Evolutionary conservation across 2,888 invertebrate species (phyloP).

Genomic region (Chromoteleia sp.): DNA sequence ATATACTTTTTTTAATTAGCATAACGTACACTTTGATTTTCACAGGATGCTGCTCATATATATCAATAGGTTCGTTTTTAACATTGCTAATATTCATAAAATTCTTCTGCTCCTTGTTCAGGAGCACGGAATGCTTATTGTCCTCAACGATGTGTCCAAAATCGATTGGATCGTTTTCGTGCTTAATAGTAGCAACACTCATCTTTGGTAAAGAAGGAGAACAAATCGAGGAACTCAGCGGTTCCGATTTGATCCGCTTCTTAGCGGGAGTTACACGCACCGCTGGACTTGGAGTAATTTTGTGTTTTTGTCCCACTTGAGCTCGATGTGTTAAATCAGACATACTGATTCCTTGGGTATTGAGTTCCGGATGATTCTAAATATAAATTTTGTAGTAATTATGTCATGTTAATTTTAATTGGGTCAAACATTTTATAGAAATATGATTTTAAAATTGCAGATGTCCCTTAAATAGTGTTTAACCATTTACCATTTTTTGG

Average conservation of each 20-base stretch:
- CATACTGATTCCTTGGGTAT: slow-evolving; percentile 91
- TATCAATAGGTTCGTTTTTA: slow-evolving; percentile 79
- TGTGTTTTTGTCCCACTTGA: slow-evolving; percentile 85
- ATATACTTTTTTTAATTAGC: not conserved
- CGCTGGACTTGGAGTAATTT: slow-evolving; percentile 85
- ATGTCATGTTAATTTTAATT: too few species aligned
- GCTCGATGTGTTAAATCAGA: slow-evolving; percentile 88
- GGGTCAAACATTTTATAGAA: slow-evolving; percentile 1
- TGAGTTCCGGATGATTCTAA: slow-evolving; percentile 90
- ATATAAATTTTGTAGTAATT: too few species aligned
- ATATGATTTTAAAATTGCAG: not conserved
- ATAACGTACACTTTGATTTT: slow-evolving; percentile 76
- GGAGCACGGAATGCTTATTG: slow-evolving; percentile 74
- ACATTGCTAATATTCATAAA: slow-evolving; percentile 73
- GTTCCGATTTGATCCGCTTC: slow-evolving; percentile 82
- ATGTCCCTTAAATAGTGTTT: too few species aligned
- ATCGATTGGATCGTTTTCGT: slow-evolving; percentile 80
- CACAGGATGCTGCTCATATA: slow-evolving; percentile 73
- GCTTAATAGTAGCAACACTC: slow-evolving; percentile 73
- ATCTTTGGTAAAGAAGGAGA: slow-evolving; percentile 62
- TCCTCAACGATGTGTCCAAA: slow-evolving; percentile 80
- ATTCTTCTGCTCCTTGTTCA: slow-evolving; percentile 76
- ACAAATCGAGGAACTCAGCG: slow-evolving; percentile 39
- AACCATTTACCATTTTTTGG: too few species aligned
- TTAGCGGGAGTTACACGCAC: slow-evolving; percentile 85